A percentile compares a stretch with the other conserved stretches of the same genome.
Evolutionary conservation across 2,113 vertebrate genomes (phyloP).

Genomic region (Campylomormyrus tamandua): DNA sequence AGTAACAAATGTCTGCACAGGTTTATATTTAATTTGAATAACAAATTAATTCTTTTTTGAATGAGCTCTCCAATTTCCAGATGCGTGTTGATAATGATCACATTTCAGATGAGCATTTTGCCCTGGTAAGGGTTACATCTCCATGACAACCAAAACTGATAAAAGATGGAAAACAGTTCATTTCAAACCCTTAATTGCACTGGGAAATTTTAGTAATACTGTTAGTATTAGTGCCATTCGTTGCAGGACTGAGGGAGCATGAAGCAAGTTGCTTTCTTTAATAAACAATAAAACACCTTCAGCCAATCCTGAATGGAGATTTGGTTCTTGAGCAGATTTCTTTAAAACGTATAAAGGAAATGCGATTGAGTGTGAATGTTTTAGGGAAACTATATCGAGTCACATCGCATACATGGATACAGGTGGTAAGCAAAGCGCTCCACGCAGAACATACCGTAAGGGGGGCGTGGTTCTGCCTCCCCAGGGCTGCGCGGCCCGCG

Average conservation of each 20-base stretch:
- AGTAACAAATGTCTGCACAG: slow-evolving; percentile 25
- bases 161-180: slow-evolving; percentile 6
- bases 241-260: slow-evolving; percentile 2
- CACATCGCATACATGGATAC: not conserved
- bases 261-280: not conserved
- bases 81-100: slow-evolving; percentile 41
- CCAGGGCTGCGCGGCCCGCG: not conserved
- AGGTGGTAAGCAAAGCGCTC: not conserved
- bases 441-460: not conserved
- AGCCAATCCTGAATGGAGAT: not conserved
- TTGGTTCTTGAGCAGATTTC: not conserved
- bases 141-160: slow-evolving; percentile 46
- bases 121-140: slow-evolving; percentile 47
- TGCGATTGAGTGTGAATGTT: not conserved
- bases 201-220: not conserved
- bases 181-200: slow-evolving; percentile 15
- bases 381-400: not conserved
- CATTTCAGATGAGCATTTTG: slow-evolving; percentile 41
- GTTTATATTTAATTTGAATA: slow-evolving; percentile 53
- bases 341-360: not conserved
- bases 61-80: slow-evolving; percentile 41
- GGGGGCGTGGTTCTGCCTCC: not conserved
- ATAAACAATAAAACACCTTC: not conserved
- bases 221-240: not conserved
- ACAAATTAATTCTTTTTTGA: slow-evolving; percentile 53